Evolutionary conservation across 2,113 vertebrate genomes (phyloP).

Genomic region (Thamnophis sirtalis): DNA sequence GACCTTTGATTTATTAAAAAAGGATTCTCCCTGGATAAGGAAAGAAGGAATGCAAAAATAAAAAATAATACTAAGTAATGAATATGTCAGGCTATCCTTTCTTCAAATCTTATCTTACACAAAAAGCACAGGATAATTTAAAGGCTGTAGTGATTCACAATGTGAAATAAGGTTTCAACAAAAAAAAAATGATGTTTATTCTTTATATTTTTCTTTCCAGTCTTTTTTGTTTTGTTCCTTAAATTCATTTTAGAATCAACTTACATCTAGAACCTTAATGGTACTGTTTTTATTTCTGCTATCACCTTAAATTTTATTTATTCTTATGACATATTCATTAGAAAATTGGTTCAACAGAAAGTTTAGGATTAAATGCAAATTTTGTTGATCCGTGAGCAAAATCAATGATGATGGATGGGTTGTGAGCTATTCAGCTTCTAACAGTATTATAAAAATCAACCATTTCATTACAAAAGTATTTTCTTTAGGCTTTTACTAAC

Average conservation of each 20-base stretch:
- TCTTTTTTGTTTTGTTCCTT: not conserved
- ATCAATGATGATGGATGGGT: not conserved
- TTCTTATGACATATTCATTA: not conserved
- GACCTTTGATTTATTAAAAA: not conserved
- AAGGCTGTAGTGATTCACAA: not conserved
- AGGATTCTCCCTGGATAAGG: not conserved
- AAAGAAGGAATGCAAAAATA: not conserved
- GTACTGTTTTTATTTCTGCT: not conserved
- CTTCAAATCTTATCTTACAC: not conserved
- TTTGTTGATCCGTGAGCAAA: not conserved
- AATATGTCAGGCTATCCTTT: not conserved
- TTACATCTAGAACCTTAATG: not conserved
- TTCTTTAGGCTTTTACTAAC: not conserved
- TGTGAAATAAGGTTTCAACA: not conserved
- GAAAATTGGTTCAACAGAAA: not conserved
- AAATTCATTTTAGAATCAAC: not conserved
- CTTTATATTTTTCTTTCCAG: not conserved
- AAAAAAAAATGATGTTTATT: not conserved
- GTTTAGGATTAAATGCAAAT: not conserved
- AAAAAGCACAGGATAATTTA: not conserved
- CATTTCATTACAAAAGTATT: not conserved
- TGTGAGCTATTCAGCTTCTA: not conserved
- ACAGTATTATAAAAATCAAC: not conserved
- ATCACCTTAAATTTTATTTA: not conserved
- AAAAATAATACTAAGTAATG: not conserved